Base-by-base conservation (phyloP, 2,113 vertebrate species). In the Zosterops hypoxanthus region DNA sequence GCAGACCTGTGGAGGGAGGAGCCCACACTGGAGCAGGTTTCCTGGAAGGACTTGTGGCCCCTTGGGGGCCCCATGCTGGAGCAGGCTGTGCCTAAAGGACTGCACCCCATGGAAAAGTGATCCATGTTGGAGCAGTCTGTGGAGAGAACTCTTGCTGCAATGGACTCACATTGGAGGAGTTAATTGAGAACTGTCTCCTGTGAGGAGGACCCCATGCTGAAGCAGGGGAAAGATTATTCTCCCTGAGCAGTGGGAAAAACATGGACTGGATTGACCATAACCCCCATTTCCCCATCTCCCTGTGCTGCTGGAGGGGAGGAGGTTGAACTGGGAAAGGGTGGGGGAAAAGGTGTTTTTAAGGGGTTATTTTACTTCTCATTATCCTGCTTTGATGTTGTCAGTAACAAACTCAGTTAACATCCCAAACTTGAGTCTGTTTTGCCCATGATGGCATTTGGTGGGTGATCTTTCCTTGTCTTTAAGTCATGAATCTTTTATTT, bases 401-500 rank as follows among this genome's bases (percentile, higher is more conserved):
- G 21, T 12, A 11, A 42, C 17, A 31, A 75, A 44, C 44, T 44
- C 46, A 52, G 33, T 28, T 60, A 69, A 39, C 19, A 60, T 33
- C 23, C 46, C 33, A 46, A 52, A 52, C 9, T 9, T 0, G 0
- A 77, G 46, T 23, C 18, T 9, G 4, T 28, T 33, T 60, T 46
- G 14, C 22, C 14, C 0, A 0, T 53, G 8, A 28, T 3, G 1
- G 6, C 36, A 12, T 60, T 59, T 36, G 21, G 31, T 52, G 46
- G 6, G 9, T 60, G 33, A 52, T 36, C 33, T 52, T 60, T 60
- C 18, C 17, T 44, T 6, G 12, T 36, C 36, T 18, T 69, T 69
- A 36, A 33, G 18, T 60, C 5, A 19, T 19, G 6, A 44, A 23
- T 59, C 14, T 69, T 76, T 41, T 25, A 1, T n/a, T 65, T 12